These are phyloP conservation scores for Syngnathus scovelli DNA, from an alignment of 2,113 vertebrate genomes.

Conservation along the genomic window DNA sequence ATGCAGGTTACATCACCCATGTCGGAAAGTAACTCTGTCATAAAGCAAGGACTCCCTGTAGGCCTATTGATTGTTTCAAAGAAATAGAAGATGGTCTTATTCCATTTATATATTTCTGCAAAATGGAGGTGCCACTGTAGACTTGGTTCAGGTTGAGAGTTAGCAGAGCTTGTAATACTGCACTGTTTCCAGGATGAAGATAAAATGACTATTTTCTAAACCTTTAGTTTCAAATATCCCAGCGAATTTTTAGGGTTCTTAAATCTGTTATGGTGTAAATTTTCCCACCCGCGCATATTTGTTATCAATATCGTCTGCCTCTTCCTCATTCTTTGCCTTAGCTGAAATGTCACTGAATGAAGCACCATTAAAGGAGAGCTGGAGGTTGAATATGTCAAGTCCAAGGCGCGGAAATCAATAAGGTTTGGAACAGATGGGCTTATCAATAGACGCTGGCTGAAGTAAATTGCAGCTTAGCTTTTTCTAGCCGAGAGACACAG, in stretches of 20 bases:
- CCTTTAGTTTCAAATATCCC: no score
- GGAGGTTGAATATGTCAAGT: conserved; percentile 57
- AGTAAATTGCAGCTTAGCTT: conserved; percentile 35
- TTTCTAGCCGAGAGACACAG: conserved; percentile 27
- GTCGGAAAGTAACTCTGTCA: neutral
- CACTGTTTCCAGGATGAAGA: no score
- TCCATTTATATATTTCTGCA: neutral
- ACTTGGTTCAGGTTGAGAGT: no score
- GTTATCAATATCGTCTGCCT: no score
- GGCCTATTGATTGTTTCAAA: no score
- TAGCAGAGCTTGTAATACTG: no score
- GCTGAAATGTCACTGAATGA: conserved; percentile 54
- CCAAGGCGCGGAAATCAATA: conserved; percentile 52
- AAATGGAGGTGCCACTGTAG: neutral
- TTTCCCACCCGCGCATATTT: no score
- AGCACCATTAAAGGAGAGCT: conserved; percentile 56
- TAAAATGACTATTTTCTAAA: no score
- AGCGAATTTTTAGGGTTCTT: no score
- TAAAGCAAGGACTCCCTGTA: neutral
- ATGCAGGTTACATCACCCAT: no score
- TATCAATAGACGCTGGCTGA: conserved; percentile 51
- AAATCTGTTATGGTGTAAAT: no score
- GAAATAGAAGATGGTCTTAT: no score
- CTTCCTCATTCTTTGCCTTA: conserved; percentile 30
- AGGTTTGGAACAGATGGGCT: conserved; percentile 55